A percentile compares a stretch with the other conserved stretches of the same genome.
These are phyloP conservation scores for Ctenopoma kingsleyae DNA, from an alignment of 2,797 vertebrate species.

Conservation along the genomic window DNA sequence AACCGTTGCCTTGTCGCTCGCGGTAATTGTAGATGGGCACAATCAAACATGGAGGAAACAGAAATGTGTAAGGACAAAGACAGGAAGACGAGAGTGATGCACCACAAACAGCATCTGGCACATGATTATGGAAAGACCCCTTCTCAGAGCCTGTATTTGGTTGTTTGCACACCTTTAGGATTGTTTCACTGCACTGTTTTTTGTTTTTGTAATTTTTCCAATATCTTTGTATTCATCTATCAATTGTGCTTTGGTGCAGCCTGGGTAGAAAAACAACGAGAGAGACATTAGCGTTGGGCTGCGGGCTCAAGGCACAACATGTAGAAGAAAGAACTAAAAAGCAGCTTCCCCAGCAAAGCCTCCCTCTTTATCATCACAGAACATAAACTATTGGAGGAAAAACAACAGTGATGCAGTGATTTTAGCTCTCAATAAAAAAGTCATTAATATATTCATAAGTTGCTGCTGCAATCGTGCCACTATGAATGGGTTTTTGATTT, in stretches of 20 bases:
- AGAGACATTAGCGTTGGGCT: constrained; percentile 1
- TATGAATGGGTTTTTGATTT: constrained; percentile 69
- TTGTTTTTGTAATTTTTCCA: constrained; percentile 4
- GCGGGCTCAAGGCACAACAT: constrained; percentile 24
- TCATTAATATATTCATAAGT: constrained; percentile 72
- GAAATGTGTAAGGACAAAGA: constrained; percentile 46
- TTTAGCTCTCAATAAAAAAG: constrained; percentile 41
- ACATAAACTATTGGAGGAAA: constrained; percentile 39
- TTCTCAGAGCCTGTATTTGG: constrained; percentile 4
- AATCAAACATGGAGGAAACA: constrained; percentile 35
- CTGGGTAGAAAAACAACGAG: neutral
- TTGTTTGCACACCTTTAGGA: neutral
- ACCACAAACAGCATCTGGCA: constrained; percentile 48
- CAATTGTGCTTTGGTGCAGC: constrained; percentile 2
- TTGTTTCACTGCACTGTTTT: neutral
- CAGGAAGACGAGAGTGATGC: constrained; percentile 29
- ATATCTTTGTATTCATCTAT: neutral
- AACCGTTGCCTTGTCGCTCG: constrained; percentile 33
- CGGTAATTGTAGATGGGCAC: constrained; percentile 51
- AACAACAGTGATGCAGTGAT: constrained; percentile 51
- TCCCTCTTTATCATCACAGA: constrained; percentile 30
- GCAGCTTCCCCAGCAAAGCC: constrained; percentile 21
- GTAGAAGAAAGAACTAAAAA: constrained; percentile 26
- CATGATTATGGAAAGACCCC: constrained; percentile 6
- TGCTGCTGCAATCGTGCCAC: constrained; percentile 59